Conservation (phyloP, 1,140 invertebrate genomes). For the Caenorhabditis inopinata region DNA sequence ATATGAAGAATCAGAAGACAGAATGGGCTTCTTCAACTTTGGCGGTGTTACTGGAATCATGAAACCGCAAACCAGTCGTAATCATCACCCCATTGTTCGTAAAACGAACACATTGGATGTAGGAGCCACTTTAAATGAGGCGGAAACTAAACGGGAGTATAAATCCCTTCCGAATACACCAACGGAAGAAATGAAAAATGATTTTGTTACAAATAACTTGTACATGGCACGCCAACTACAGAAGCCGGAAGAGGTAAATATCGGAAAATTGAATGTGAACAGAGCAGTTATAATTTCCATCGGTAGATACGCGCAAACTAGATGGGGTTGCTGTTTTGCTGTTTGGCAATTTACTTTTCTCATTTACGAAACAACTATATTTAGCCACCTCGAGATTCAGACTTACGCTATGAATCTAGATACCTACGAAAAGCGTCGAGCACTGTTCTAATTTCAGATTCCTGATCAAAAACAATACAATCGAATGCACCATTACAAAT, state of each 20-base stretch:
- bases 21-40: background rate
- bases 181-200: background rate
- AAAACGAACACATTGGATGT: background rate
- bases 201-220: background rate
- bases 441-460: background rate
- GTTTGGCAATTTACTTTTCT: no score
- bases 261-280: no score
- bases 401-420: no score
- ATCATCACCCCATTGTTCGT: background rate
- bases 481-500: background rate
- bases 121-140: background rate
- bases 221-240: background rate
- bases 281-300: no score
- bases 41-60: background rate
- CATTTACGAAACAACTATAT: no score
- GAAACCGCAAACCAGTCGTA: background rate
- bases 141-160: background rate
- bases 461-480: background rate
- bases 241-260: background rate
- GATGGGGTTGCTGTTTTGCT: no score
- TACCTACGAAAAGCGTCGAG: no score
- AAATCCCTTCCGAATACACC: background rate
- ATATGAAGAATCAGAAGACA: background rate
- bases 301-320: no score
- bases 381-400: no score